Percentiles rank a stretch among this genome's conserved stretches.
These are phyloP conservation scores for Cheilosia vulpina DNA, from an alignment of 2,888 invertebrate species.

Conservation along the genomic window DNA sequence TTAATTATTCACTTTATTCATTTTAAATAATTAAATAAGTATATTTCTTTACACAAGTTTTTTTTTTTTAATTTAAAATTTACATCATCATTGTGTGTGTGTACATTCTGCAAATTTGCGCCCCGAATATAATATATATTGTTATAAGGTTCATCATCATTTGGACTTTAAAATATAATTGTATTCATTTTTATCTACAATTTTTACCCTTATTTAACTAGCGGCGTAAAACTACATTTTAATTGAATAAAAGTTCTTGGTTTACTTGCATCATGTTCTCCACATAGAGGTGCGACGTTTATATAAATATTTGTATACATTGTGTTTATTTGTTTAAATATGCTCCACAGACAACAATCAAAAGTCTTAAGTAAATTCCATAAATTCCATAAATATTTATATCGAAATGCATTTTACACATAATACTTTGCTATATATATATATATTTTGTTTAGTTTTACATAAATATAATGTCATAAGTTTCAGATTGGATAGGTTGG, in stretches of 20 bases:
- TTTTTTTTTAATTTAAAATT: conserved; percentile 60
- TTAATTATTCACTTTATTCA: conserved; percentile 68
- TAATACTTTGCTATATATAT: conserved; percentile 49
- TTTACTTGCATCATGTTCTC: conserved; percentile 16
- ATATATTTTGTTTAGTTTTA: conserved; percentile 16
- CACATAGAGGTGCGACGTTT: conserved; percentile 63
- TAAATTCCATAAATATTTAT: conserved; percentile 53
- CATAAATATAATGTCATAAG: conserved; percentile 51
- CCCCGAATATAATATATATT: conserved; percentile 47
- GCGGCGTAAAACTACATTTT: conserved; percentile 54
- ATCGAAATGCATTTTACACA: conserved; percentile 67
- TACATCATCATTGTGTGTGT: conserved; percentile 53
- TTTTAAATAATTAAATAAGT: conserved; percentile 66
- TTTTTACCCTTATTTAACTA: conserved; percentile 54
- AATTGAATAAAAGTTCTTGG: conserved; percentile 55
- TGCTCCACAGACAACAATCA: conserved; percentile 51
- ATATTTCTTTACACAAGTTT: conserved; percentile 54
- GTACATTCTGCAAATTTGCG: conserved; percentile 49
- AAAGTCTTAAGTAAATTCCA: conserved; percentile 74
- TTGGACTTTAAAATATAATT: conserved; percentile 63
- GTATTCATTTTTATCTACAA: conserved; percentile 43
- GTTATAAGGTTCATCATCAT: conserved; percentile 45
- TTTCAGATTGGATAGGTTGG: conserved; percentile 62
- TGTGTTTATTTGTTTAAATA: conserved; percentile 21
- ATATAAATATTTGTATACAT: conserved; percentile 59